Percentiles rank a stretch among this genome's conserved stretches.
Evolutionary conservation across 2,888 invertebrate species (phyloP).

Genomic region (Rhingia rostrata): DNA sequence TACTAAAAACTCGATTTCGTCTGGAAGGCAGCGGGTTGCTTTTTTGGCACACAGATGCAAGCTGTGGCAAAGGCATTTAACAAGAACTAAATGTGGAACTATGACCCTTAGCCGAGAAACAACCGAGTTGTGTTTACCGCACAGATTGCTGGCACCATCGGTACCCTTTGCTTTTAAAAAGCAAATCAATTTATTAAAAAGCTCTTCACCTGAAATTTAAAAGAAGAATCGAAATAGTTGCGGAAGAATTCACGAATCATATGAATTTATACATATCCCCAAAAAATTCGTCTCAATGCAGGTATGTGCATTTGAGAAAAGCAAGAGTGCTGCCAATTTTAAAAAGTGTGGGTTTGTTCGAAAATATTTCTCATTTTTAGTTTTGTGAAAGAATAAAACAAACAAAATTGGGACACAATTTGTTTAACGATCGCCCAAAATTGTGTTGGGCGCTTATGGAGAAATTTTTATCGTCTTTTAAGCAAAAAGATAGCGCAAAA

Average conservation of each 20-base stretch:
- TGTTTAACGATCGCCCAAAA: too few species aligned
- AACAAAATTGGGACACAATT: too few species aligned
- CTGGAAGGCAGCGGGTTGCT: not conserved
- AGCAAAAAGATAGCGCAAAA: too few species aligned
- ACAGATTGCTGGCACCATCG: slow-evolving; percentile 13
- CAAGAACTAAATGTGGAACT: not conserved
- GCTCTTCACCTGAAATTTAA: slow-evolving; percentile 2
- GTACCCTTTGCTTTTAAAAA: not conserved
- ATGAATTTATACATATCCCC: not conserved
- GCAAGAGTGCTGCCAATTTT: too few species aligned
- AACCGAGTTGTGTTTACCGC: not conserved
- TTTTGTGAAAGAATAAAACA: too few species aligned
- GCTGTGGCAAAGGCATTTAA: not conserved
- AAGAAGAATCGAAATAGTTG: not conserved
- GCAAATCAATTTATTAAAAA: not conserved
- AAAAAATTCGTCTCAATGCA: not conserved
- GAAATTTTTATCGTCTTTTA: too few species aligned
- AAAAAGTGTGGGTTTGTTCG: too few species aligned
- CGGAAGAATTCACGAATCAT: too few species aligned
- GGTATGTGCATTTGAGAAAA: not conserved
- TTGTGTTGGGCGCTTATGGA: too few species aligned
- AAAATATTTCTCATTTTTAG: too few species aligned
- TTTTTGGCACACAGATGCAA: slow-evolving; percentile 1
- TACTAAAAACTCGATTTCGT: slow-evolving; percentile 3
- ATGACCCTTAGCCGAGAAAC: not conserved